Conservation (phyloP, 2,797 vertebrate species). For the Aeoliscus strigatus region DNA sequence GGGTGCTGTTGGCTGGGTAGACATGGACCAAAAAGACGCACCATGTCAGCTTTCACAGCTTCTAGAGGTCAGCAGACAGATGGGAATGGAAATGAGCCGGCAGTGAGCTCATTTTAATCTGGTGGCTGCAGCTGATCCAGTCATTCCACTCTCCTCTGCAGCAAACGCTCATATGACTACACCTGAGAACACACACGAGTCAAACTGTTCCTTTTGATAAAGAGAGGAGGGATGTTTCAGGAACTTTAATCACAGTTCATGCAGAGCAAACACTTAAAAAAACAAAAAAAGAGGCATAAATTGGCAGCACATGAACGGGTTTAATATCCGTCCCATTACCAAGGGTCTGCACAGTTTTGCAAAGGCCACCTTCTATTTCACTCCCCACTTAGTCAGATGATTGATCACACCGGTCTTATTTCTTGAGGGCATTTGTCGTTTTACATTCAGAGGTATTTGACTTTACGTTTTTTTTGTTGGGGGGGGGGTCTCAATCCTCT, state of each 20-base stretch:
- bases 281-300: slow-evolving; percentile 61
- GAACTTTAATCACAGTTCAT: slow-evolving; percentile 26
- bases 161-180: slow-evolving; percentile 44
- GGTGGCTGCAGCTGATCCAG: slow-evolving; percentile 67
- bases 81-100: slow-evolving; percentile 76
- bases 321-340: slow-evolving; percentile 69
- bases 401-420: slow-evolving; percentile 48
- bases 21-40: slow-evolving; percentile 49
- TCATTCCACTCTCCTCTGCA: slow-evolving; percentile 66
- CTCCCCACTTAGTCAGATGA: slow-evolving; percentile 59
- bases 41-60: slow-evolving; percentile 54
- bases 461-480: slow-evolving; percentile 21
- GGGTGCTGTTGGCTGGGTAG: slow-evolving; percentile 46
- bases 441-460: slow-evolving; percentile 58
- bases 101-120: slow-evolving; percentile 73
- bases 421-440: slow-evolving; percentile 35
- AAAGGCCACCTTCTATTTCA: slow-evolving; percentile 36
- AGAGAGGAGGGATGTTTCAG: neutral
- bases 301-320: slow-evolving; percentile 67
- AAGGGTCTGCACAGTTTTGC: slow-evolving; percentile 45
- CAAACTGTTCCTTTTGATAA: slow-evolving; percentile 1
- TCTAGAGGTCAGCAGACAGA: slow-evolving; percentile 78
- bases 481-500: slow-evolving; percentile 53
- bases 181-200: slow-evolving; percentile 25
- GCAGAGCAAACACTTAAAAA: slow-evolving; percentile 13